Base-by-base conservation (phyloP, 92 coral and sea anemone genomes). In the Nematostella vectensis region DNA sequence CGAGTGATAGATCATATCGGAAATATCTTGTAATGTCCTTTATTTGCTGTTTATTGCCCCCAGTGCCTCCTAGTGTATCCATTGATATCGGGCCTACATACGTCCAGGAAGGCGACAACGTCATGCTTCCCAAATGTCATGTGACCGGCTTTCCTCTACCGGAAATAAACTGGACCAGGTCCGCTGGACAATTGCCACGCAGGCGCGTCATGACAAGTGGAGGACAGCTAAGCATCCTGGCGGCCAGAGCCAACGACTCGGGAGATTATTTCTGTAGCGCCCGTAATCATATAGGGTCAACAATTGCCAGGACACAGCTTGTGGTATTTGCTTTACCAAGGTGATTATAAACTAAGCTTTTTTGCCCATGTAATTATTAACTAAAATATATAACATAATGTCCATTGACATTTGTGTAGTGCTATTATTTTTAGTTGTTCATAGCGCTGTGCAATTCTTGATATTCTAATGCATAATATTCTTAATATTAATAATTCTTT, bases 121-220 rank as follows among this genome's bases (percentile, higher is more conserved):
- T 65, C 31, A 65, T 51, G 15, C 62, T 65, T 4, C 71, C 72
- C 11, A 65, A n/a, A 1, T 65, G 63, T 42, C 62, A 54, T 45
- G 72, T 65, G 63, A 54, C 40, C 0, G 63, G 72, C 9, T 25
- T 25, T 3, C 63, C 72, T 24, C 1, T 30, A 15, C 62, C 71
- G 9, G 22, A 24, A 4, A 29, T 65, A 18, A 65, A 57, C 24
- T 65, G 71, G 71, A 12, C 18, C 9, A 65, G 42, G 27, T 29
- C 62, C 25, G 22, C 47, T 65, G 71, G 63, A 16, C 24, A 39
- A 13, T 18, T 65, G 26, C 50, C 72, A 21, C 42, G 49, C 22
- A 36, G 26, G 16, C 60, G 72, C 36, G 36, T 40, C 17, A 16
- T 37, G 11, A 43, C 22, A 16, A 54, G 31, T 2, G 51, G 27